These are phyloP conservation scores for Pollicipes pollicipes DNA, from an alignment of 1,140 invertebrate genomes.

Conservation along the genomic window DNA sequence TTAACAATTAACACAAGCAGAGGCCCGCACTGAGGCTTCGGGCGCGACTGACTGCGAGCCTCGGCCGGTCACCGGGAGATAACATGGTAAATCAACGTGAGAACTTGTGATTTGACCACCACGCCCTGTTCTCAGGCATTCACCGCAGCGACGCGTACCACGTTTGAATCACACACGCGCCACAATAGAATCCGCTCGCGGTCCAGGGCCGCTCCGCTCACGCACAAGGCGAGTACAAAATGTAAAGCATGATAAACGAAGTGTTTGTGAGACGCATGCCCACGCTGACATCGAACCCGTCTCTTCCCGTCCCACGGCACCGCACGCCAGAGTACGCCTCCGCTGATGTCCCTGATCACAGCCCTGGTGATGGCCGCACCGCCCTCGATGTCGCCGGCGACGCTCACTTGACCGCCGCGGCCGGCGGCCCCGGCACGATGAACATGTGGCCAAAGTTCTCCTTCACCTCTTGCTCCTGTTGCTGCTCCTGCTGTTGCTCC, in stretches of 20 bases:
- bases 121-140: too few species aligned
- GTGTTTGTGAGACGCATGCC: background rate
- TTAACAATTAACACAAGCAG: background rate
- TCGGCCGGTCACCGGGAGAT: background rate
- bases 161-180: too few species aligned
- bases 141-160: too few species aligned
- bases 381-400: background rate
- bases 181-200: too few species aligned
- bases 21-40: too few species aligned
- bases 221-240: too few species aligned
- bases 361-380: background rate
- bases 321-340: too few species aligned
- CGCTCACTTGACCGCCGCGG: background rate
- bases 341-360: background rate
- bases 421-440: background rate
- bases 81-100: background rate
- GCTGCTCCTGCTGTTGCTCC: background rate
- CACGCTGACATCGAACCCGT: background rate
- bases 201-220: too few species aligned
- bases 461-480: background rate
- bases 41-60: background rate
- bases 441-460: background rate
- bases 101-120: background rate
- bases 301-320: too few species aligned
- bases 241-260: background rate